Base-by-base conservation (phyloP, 2,113 vertebrate species). In the Pipa parva region DNA sequence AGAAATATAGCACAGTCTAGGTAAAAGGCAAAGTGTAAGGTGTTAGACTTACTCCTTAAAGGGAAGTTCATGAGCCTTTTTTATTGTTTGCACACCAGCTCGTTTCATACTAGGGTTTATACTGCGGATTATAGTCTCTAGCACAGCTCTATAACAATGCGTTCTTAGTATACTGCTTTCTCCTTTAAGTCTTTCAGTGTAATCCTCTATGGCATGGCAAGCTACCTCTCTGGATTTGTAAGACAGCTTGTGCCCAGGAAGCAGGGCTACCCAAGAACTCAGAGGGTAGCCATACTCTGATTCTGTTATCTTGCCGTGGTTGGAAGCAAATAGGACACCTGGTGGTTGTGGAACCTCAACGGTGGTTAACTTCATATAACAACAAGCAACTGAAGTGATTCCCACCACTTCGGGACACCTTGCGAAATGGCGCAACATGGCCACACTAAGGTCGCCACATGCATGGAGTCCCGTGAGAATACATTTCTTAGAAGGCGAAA, bases 301-400 rank as follows among this genome's bases (percentile, higher is more conserved):
- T 2, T 13, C 0, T 61, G 63, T 0, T n/a, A 60, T 0, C 28
- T 37, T 1, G 50, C 3, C 3, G 18, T 25, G 0, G 31, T 37
- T 0, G 0, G 76, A 71, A 0, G 79, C 45, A 3, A 26, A 37
- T 0, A 82, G 63, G 3, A 80, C 67, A 9, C 73, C 79, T 1
- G 88, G 83, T 1, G 83, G 46, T 9, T 26, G 0, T 1, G 73
- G 39, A 18, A 81, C 66, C 15, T 87, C 86, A 12, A 48, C 27
- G 4, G 89, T 89, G 0, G 88, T 91, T 48, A 97, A 73, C 50
- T 97, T 97, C 95, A 98, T 98, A 84, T 98, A 92, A 80, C 95
- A 98, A 50, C 95, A 97, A 3, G 91, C 90, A 31, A 89, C 95
- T 0, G 90, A 92, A 9, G 92, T 92, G 70, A 98, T 79, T 5